phyloP scores from a whole-genome alignment of 2,797 vertebrate species.

The Acanthurus tractus region DNA sequence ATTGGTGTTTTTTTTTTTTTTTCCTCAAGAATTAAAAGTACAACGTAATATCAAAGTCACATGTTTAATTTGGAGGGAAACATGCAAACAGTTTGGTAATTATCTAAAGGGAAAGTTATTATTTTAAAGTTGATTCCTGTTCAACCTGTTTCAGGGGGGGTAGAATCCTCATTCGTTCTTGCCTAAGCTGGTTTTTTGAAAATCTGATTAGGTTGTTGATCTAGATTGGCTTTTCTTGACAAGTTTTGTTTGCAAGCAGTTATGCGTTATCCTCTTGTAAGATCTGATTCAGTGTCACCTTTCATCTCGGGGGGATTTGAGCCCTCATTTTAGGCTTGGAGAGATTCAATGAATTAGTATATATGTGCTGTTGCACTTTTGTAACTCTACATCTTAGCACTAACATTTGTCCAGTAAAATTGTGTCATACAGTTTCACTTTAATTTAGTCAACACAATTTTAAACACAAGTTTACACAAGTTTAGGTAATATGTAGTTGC shows the following conservation, averaged over 20 bases:
- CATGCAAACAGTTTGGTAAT: conserved; percentile 7
- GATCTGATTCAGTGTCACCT: conserved; percentile 56
- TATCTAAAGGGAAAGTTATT: conserved; percentile 15
- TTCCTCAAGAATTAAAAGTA: conserved; percentile 17
- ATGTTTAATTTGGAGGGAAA: conserved; percentile 20
- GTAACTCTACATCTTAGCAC: neutral
- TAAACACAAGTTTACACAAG: neutral
- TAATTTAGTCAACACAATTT: neutral
- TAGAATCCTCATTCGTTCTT: conserved; percentile 19
- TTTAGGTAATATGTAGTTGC: neutral
- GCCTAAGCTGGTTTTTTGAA: conserved; percentile 25
- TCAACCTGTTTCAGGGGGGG: conserved; percentile 32
- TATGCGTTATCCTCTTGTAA: conserved; percentile 37
- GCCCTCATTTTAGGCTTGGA: neutral
- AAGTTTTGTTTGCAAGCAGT: conserved; percentile 50
- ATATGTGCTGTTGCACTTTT: neutral
- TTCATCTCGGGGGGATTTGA: conserved; percentile 42
- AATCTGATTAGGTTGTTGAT: conserved; percentile 55
- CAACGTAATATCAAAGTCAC: conserved; percentile 14
- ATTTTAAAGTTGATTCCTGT: conserved; percentile 17
- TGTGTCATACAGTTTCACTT: neutral
- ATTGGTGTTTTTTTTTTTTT: conserved; percentile 12
- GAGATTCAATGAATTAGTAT: neutral
- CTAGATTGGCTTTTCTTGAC: conserved; percentile 38
- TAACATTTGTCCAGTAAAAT: neutral